Conservation (phyloP, 2,888 invertebrate species). For the Gonocerus acuteangulatus region DNA sequence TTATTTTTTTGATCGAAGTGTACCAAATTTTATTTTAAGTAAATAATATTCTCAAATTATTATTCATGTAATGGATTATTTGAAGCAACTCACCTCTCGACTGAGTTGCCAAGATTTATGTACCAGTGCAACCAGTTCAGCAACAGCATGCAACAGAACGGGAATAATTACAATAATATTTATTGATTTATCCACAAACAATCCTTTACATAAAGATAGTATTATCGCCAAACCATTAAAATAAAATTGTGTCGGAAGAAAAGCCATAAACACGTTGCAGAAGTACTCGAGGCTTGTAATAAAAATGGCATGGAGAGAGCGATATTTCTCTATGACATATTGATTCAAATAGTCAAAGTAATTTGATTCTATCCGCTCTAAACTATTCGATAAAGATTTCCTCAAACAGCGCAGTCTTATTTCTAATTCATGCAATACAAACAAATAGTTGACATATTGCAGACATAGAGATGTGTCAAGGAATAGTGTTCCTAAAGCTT, state of each 20-base stretch:
- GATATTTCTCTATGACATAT: conserved; percentile 3
- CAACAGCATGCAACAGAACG: background rate
- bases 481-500: background rate
- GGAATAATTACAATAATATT: background rate
- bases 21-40: too few relatives aligned
- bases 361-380: background rate
- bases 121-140: background rate
- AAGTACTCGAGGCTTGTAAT: background rate
- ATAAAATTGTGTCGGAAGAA: conserved; percentile 12
- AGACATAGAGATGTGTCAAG: background rate
- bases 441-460: background rate
- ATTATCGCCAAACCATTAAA: conserved; percentile 2
- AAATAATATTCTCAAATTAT: too few relatives aligned
- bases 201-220: background rate
- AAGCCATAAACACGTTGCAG: background rate
- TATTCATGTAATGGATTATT: too few relatives aligned
- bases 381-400: background rate
- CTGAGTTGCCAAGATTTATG: background rate
- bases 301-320: background rate
- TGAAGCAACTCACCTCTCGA: conserved; percentile 8
- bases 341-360: background rate
- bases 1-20: too few relatives aligned
- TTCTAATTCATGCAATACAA: conserved; percentile 3
- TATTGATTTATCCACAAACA: background rate
- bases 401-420: background rate